phyloP scores from a whole-genome alignment of 2,113 vertebrate species.

The Suncus etruscus region DNA sequence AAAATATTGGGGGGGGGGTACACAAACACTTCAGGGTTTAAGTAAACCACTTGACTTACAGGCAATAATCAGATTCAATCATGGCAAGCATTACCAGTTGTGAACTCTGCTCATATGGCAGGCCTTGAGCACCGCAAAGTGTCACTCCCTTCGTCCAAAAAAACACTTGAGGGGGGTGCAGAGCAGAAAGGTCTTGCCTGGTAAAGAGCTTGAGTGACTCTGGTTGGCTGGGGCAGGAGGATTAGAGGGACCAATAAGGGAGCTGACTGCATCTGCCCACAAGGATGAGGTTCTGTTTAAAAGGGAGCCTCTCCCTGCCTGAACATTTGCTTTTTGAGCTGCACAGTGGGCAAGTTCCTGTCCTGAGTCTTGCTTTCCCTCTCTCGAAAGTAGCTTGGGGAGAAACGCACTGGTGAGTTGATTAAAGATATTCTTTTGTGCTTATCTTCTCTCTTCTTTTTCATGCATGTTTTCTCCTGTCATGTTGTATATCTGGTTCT shows the following conservation, averaged over 20 bases:
- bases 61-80: too few species aligned
- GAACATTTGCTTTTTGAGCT: background rate
- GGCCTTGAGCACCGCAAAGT: too few species aligned
- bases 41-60: too few species aligned
- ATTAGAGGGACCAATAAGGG: slow-evolving; percentile 59
- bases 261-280: background rate
- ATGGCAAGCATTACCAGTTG: too few species aligned
- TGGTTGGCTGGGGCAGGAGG: too few species aligned
- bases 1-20: too few species aligned
- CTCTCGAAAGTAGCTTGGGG: slow-evolving; percentile 25
- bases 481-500: background rate
- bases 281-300: slow-evolving; percentile 10
- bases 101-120: too few species aligned
- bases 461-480: background rate
- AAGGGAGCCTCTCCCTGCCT: background rate
- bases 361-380: background rate
- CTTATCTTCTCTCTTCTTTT: background rate
- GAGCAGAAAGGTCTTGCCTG: too few species aligned
- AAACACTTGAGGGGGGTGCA: too few species aligned
- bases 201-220: too few species aligned
- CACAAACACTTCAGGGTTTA: too few species aligned
- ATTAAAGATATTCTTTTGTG: background rate
- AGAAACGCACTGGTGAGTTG: slow-evolving; percentile 54
- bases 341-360: slow-evolving; percentile 16
- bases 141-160: too few species aligned